Evolutionary conservation across 1,140 invertebrate species (phyloP), one percentile per base, ranked within the genome.

Genomic region (Zaprionus davidi): DNA sequence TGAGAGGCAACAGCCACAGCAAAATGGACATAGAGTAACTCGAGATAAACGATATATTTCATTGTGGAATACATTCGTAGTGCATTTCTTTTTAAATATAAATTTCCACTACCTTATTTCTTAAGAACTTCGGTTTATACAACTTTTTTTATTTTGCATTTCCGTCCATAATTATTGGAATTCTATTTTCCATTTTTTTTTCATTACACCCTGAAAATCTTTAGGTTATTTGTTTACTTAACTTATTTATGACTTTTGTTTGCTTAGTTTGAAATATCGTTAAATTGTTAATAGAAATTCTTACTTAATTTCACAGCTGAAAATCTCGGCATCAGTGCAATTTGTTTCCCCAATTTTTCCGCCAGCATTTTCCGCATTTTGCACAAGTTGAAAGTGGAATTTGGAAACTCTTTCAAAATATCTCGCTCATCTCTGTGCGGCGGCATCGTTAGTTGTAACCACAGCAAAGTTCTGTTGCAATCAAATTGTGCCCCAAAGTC

Each of bases 381-480:
- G 46, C 17, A 51, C 17, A 20, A 51, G 22, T 22, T 22, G 12
- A 22, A 59, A 36, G 58, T 17, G 41, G 7, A 26, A 60, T 22
- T 46, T 4, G 34, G 15, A 60, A 59, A 20, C 34, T 20, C 36
- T 41, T 41, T 15, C 17, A 6, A 17, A 38, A 36, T 26, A 71
- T 22, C 12, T 46, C 22, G 22, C 58, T 62, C 66, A 74, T 74
- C 66, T 62, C 71, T 62, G 24, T 2, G 31, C 13, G 13, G 26
- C 17, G n/a, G 57, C 38, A 68, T 55, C 66, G 41, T 62, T 69
- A 69, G 65, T 66, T 51, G 4, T 24, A 56, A 68, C 36, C 57
- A 22, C 65, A 46, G 65, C 57, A 56, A 69, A 55, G 26, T 60
- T 44, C 38, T 15, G 68, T 34, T 64, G 68, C 68, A 70, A 63